A percentile compares a stretch with the other conserved stretches of the same genome.
Evolutionary conservation across 2,113 vertebrate species (phyloP).

Genomic region (Mesitornis unicolor): DNA sequence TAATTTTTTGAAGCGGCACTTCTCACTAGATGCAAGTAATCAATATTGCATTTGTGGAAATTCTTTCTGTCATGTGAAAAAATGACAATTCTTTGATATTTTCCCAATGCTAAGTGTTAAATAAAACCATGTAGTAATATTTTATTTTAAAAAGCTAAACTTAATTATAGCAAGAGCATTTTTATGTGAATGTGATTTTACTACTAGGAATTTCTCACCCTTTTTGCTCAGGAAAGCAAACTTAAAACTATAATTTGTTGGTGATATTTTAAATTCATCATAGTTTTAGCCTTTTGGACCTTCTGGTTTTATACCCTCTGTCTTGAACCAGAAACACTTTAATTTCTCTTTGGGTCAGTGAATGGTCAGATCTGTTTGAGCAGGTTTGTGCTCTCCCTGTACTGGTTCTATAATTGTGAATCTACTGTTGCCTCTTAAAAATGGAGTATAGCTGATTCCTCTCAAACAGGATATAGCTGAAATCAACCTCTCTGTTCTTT

Average conservation of each 20-base stretch:
- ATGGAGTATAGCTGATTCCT: background rate
- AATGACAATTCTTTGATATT: background rate
- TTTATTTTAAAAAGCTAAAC: background rate
- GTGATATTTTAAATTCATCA: background rate
- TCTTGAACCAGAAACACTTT: background rate
- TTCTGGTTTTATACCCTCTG: background rate
- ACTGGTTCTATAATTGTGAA: background rate
- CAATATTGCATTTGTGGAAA: background rate
- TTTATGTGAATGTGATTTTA: background rate
- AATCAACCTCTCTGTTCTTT: background rate
- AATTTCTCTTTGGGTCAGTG: background rate
- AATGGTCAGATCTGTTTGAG: background rate
- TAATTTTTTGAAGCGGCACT: background rate
- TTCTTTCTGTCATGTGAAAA: background rate
- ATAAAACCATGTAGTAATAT: background rate
- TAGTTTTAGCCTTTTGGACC: background rate
- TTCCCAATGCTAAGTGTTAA: background rate
- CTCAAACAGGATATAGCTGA: background rate
- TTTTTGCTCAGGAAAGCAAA: background rate
- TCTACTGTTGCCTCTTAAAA: background rate
- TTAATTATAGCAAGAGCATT: background rate
- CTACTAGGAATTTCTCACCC: background rate
- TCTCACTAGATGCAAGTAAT: background rate
- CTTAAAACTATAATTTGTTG: background rate
- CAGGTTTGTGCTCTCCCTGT: background rate